Conservation (phyloP, 2,888 invertebrate species). For the Lasioglossum malachurum region DNA sequence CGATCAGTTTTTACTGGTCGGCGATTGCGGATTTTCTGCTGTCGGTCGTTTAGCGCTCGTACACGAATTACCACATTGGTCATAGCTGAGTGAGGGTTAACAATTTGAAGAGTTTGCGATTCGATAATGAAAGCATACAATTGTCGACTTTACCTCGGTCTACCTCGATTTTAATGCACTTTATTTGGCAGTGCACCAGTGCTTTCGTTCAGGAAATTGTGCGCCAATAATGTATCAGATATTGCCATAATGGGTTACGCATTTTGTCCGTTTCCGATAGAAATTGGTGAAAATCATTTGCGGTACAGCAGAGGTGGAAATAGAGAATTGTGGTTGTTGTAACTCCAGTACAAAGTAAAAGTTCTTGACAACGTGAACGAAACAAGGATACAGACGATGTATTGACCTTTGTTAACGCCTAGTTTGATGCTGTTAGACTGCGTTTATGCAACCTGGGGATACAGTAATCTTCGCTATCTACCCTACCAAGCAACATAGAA, state of each 20-base stretch:
- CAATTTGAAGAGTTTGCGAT: neutral
- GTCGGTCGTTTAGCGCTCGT: too few relatives aligned
- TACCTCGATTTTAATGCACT: neutral
- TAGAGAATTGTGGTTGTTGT: neutral
- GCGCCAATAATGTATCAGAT: neutral
- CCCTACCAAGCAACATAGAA: neutral
- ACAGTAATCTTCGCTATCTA: neutral
- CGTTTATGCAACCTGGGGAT: neutral
- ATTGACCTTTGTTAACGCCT: neutral
- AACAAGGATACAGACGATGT: neutral
- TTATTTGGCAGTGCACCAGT: neutral
- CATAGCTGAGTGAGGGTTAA: too few relatives aligned
- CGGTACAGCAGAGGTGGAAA: neutral
- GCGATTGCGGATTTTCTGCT: too few relatives aligned
- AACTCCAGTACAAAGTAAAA: neutral
- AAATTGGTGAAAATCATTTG: neutral
- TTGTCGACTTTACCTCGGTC: neutral
- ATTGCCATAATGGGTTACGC: neutral
- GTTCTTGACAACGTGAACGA: neutral
- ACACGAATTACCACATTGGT: too few relatives aligned
- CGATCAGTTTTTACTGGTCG: too few relatives aligned
- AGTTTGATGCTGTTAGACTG: neutral
- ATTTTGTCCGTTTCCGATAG: neutral
- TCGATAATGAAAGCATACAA: neutral
- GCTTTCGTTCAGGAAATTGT: neutral